Evolutionary conservation across 1,140 invertebrate species (phyloP).

Genomic region (Aphidius gifuensis): DNA sequence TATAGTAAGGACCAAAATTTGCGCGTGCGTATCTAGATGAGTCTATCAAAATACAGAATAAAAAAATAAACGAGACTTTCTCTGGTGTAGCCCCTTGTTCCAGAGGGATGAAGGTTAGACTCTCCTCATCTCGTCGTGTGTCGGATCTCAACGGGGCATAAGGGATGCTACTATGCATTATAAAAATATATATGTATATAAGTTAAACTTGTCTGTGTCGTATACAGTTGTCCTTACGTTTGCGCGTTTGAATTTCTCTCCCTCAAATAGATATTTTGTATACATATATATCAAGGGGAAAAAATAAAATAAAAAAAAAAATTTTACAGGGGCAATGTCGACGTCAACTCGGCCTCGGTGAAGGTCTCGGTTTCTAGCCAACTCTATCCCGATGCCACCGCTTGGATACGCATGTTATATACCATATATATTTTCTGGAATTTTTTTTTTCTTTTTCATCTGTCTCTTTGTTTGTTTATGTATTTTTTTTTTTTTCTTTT

Average conservation of each 20-base stretch:
- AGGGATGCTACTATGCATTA: neutral
- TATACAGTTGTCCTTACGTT: no score
- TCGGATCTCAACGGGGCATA: no score
- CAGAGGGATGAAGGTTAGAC: neutral
- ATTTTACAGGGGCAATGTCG: constrained; percentile 54
- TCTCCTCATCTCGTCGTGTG: no score
- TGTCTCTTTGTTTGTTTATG: constrained; percentile 21
- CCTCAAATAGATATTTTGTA: constrained; percentile 6
- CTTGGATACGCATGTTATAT: no score
- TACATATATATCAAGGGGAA: neutral
- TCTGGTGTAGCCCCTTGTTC: constrained; percentile 19
- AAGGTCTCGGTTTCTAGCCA: constrained; percentile 44
- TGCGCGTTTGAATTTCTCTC: constrained; percentile 2
- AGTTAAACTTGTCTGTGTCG: no score
- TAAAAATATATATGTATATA: no score
- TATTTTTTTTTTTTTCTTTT: neutral
- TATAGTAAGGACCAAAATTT: constrained; percentile 38
- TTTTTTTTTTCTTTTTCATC: neutral
- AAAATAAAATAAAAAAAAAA: constrained; percentile 16
- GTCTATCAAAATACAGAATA: no score
- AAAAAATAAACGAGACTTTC: constrained; percentile 13
- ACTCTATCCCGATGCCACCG: constrained; percentile 16
- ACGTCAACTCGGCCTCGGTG: constrained; percentile 54
- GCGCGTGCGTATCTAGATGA: constrained; percentile 39
- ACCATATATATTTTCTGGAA: no score